phyloP scores from a whole-genome alignment of 2,113 vertebrate genomes.

The Pithys albifrons region DNA sequence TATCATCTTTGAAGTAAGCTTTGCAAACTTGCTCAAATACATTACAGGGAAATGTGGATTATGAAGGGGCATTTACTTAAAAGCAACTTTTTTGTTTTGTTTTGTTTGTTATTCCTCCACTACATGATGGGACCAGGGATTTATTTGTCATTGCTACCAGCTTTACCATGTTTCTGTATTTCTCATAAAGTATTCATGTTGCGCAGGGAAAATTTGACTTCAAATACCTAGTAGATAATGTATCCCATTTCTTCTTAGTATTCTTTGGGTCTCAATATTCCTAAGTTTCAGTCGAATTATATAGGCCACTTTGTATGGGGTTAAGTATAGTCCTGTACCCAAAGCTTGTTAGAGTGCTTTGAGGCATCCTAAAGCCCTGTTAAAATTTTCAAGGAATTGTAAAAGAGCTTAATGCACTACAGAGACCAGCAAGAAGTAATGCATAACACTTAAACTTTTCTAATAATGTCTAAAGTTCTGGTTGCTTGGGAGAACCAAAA shows the following conservation, averaged over 20 bases:
- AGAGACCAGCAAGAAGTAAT: neutral
- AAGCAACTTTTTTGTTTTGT: neutral
- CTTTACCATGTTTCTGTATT: neutral
- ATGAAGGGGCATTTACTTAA: neutral
- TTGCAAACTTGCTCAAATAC: neutral
- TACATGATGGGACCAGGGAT: rapidly evolving
- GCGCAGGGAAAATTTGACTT: neutral
- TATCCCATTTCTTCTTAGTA: neutral
- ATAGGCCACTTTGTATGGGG: neutral
- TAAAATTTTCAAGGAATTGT: neutral
- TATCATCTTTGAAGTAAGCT: slow-evolving; percentile 8
- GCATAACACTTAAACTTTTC: neutral
- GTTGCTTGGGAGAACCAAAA: neutral
- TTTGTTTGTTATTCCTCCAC: neutral
- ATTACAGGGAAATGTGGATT: neutral
- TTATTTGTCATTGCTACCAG: neutral
- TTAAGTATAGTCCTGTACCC: neutral
- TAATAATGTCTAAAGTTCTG: neutral
- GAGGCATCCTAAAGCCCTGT: neutral
- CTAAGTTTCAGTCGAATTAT: neutral
- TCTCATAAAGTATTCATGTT: neutral
- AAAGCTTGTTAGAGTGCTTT: neutral
- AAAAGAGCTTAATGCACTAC: neutral
- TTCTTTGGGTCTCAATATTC: neutral
- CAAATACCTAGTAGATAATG: neutral